These are phyloP conservation scores for Andricus quercusramuli DNA, from an alignment of 2,888 invertebrate genomes.

Conservation along the genomic window DNA sequence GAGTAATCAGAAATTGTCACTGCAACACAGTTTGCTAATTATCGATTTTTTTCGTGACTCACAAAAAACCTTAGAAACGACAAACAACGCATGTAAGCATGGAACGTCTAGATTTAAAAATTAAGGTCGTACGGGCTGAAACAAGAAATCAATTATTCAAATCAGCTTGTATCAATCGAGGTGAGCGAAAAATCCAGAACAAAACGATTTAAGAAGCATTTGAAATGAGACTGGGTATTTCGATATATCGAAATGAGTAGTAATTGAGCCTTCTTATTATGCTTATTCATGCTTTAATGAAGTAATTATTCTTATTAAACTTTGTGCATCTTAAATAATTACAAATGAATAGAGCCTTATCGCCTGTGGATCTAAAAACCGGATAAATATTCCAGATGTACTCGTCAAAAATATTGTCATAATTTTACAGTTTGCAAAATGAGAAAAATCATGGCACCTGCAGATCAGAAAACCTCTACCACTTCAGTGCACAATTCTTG, in stretches of 20 bases:
- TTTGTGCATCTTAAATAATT: background rate
- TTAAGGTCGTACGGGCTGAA: conserved; percentile 20
- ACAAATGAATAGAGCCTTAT: background rate
- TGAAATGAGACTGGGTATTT: background rate
- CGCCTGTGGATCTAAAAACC: background rate
- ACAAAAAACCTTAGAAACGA: conserved; percentile 20
- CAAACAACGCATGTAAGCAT: background rate
- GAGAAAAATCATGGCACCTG: conserved; percentile 40
- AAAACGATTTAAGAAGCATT: conserved; percentile 13
- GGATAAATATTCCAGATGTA: conserved; percentile 1
- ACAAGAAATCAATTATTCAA: conserved; percentile 40
- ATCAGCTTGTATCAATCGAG: conserved; percentile 5
- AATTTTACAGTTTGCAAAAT: conserved; percentile 22
- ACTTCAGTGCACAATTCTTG: conserved; percentile 33
- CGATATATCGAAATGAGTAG: background rate
- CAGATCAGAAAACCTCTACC: conserved; percentile 22
- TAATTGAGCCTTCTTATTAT: background rate
- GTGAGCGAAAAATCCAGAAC: background rate
- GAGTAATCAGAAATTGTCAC: background rate
- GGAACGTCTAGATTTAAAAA: background rate
- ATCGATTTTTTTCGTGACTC: conserved; percentile 24
- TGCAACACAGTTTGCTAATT: background rate
- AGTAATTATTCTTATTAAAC: background rate
- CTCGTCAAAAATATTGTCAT: background rate
- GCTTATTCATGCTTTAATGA: background rate